Percentiles rank a stretch among this genome's conserved stretches.
Conservation (phyloP, 2,888 invertebrate species). For the Sphaeridia pumilis region DNA sequence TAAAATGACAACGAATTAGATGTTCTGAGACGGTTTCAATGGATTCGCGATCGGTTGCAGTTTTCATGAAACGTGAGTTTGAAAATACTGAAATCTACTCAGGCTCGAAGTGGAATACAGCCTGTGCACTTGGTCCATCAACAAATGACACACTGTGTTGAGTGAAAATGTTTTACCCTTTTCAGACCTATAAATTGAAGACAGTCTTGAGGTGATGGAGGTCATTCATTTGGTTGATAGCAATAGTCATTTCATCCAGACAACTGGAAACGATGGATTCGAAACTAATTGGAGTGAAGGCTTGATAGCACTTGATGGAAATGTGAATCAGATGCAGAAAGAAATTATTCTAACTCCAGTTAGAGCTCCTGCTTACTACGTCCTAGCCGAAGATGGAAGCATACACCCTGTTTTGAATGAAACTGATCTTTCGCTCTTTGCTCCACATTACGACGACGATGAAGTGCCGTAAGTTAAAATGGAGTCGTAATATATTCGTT, state of each 20-base stretch:
- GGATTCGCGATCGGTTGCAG: too few relatives aligned
- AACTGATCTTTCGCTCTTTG: slow-evolving; percentile 9
- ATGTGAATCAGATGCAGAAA: background rate
- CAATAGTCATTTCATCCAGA: background rate
- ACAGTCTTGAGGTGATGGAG: slow-evolving; percentile 10
- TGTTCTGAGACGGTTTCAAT: too few relatives aligned
- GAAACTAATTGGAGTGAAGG: slow-evolving; percentile 5
- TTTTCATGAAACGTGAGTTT: too few relatives aligned
- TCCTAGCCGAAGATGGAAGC: slow-evolving; percentile 11
- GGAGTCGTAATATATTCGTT: background rate
- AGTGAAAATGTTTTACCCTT: too few relatives aligned
- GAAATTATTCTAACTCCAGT: slow-evolving; percentile 10
- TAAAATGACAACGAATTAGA: too few relatives aligned
- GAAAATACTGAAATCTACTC: too few relatives aligned
- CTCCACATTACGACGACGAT: slow-evolving; percentile 6
- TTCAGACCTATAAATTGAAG: too few relatives aligned
- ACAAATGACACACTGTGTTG: too few relatives aligned
- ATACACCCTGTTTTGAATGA: slow-evolving; percentile 9
- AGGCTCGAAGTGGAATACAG: too few relatives aligned
- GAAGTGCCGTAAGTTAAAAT: slow-evolving; percentile 12
- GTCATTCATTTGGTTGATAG: slow-evolving; percentile 6
- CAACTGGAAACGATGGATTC: slow-evolving; percentile 1
- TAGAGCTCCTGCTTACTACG: slow-evolving; percentile 9
- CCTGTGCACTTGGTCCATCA: too few relatives aligned
- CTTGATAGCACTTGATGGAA: slow-evolving; percentile 6